Conservation (phyloP, 2,113 vertebrate genomes). For the Sebastes fasciatus region DNA sequence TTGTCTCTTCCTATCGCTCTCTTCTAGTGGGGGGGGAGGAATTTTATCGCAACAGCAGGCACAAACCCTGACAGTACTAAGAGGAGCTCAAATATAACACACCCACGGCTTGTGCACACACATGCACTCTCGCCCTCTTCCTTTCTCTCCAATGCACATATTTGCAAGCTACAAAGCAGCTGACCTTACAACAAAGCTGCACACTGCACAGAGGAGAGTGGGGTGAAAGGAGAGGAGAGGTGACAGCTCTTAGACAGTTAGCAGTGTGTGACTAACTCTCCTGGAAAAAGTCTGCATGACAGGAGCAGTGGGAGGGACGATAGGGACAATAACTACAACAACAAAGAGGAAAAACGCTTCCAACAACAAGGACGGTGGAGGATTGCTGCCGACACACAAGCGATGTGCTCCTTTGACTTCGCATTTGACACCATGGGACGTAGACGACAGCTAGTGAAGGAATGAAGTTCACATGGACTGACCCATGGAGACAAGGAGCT, state of each 20-base stretch:
- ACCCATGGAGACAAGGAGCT: slow-evolving; percentile 41
- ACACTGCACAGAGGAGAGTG: slow-evolving; percentile 58
- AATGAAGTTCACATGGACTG: slow-evolving; percentile 35
- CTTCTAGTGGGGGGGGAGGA: slow-evolving; percentile 24
- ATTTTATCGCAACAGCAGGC: slow-evolving; percentile 58
- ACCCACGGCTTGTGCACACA: slow-evolving; percentile 59
- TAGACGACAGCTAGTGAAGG: not conserved
- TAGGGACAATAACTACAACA: slow-evolving; percentile 39
- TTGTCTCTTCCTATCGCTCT: slow-evolving; percentile 28
- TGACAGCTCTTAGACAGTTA: slow-evolving; percentile 70
- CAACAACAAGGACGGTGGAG: slow-evolving; percentile 15
- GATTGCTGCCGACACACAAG: slow-evolving; percentile 12
- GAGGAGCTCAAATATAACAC: slow-evolving; percentile 57
- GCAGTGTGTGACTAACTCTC: slow-evolving; percentile 64
- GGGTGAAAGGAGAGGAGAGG: slow-evolving; percentile 67
- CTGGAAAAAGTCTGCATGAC: slow-evolving; percentile 61
- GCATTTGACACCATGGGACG: slow-evolving; percentile 10
- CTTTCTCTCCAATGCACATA: slow-evolving; percentile 67
- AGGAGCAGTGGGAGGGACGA: slow-evolving; percentile 46
- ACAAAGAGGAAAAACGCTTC: slow-evolving; percentile 25
- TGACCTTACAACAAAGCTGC: slow-evolving; percentile 74
- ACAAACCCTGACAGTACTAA: slow-evolving; percentile 57
- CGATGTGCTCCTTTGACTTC: not conserved
- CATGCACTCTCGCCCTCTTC: slow-evolving; percentile 51
- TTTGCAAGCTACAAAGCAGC: slow-evolving; percentile 71